Evolutionary conservation across 2,113 vertebrate species (phyloP), one percentile per base, ranked within the genome.

Genomic region (Cacatua alba): DNA sequence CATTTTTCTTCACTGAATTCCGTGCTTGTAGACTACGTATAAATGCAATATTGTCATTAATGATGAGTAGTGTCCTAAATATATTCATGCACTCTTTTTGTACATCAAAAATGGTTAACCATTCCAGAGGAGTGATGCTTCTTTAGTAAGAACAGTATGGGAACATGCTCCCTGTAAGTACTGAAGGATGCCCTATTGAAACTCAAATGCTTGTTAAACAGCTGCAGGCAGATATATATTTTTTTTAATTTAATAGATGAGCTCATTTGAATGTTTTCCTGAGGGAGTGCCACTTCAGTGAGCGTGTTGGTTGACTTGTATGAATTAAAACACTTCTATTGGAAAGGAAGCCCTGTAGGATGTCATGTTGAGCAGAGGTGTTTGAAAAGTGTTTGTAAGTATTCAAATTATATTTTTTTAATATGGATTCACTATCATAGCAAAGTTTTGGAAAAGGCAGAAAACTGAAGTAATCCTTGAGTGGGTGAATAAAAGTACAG

Each of bases 211-310:
- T 13, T 84, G 59, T 95, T 92, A 72, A 95, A 83, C 85, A 86
- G 60, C 83, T 89, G 62, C 62, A 80, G 79, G 57, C 44, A 92
- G 59, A 63, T 81, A 26, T n/a, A 4, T 64, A 21, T 18, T 9
- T 67, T 78, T 86, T 88, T 64, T 65, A 82, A 57, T 86, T 87
- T 77, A 43, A 51, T 35, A 76, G 72, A 78, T 51, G 60, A 90
- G 49, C 74, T 96, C 35, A 84, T 86, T 86, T 90, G 53, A 77
- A 79, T 87, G 76, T 78, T 92, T 87, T 89, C 69, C 85, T 9
- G 1, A 68, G 84, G 92, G 87, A 93, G 35, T 20, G 29, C 18
- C 23, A 52, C 84, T 84, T 78, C 25, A 72, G 62, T 37, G 77
- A 92, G 88, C 1, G 0, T 44, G 43, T 26, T 91, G 74, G 23